These are phyloP conservation scores for Petrolisthes manimaculis DNA, from an alignment of 2,888 invertebrate genomes.

Conservation along the genomic window DNA sequence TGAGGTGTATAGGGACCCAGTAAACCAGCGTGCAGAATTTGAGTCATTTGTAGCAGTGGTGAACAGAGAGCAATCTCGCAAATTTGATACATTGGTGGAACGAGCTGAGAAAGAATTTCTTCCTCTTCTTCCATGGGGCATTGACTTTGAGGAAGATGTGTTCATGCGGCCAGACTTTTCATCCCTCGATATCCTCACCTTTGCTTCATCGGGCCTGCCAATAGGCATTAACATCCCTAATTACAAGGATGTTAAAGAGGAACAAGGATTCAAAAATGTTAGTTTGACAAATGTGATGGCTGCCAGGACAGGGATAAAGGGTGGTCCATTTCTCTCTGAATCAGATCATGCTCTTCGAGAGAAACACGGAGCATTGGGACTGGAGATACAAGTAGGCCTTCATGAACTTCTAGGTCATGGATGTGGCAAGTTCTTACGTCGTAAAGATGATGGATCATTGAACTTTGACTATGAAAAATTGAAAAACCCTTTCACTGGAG, in stretches of 20 bases:
- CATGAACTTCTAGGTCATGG: constrained; percentile 97
- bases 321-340: constrained; percentile 83
- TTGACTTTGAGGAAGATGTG: constrained; percentile 86
- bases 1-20: constrained; percentile 93
- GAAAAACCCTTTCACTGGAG: constrained; percentile 78
- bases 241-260: constrained; percentile 97
- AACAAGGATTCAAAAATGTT: constrained; percentile 97
- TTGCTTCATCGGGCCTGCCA: constrained; percentile 92
- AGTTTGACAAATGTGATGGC: constrained; percentile 96
- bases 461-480: constrained; percentile 83
- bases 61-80: constrained; percentile 91
- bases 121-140: constrained; percentile 86
- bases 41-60: constrained; percentile 97
- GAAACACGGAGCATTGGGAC: constrained; percentile 84
- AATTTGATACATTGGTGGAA: constrained; percentile 84
- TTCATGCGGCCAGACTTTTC: constrained; percentile 97
- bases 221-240: constrained; percentile 98
- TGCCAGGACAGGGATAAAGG: constrained; percentile 81
- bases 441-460: constrained; percentile 80
- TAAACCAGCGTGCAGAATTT: constrained; percentile 92
- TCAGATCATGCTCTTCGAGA: constrained; percentile 84
- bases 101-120: constrained; percentile 83
- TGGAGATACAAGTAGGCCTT: constrained; percentile 89
- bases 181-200: constrained; percentile 91
- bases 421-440: constrained; percentile 88